A percentile compares a stretch with the other conserved stretches of the same genome.
Evolutionary conservation across 2,888 invertebrate species (phyloP).

Genomic region (Conomelus anceps): DNA sequence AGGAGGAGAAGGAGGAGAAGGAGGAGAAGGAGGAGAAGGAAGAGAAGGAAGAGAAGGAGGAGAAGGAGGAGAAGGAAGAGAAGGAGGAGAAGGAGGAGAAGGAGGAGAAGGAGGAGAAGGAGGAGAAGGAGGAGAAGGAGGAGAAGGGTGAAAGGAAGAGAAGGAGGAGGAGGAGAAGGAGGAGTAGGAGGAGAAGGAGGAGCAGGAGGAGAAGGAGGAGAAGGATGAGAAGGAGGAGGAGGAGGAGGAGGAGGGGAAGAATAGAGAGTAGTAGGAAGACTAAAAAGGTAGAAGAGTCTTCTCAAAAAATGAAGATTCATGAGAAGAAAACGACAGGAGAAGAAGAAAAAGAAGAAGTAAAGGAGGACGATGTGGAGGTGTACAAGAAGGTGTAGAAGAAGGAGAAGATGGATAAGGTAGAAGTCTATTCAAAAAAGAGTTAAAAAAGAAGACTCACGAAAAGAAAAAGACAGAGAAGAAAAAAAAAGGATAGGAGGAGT

Average conservation of each 20-base stretch:
- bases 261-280: not conserved
- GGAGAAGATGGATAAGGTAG: too few relatives aligned
- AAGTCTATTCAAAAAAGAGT: too few relatives aligned
- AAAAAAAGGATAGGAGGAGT: not conserved
- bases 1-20: not conserved
- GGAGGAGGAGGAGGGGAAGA: conserved; percentile 1
- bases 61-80: conserved; percentile 4
- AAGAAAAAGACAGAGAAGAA: not conserved
- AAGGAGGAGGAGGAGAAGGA: conserved; percentile 10
- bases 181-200: not conserved
- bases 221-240: conserved; percentile 4
- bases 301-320: conserved; percentile 10
- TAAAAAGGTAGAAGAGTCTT: not conserved
- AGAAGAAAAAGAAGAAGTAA: not conserved
- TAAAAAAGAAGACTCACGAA: not conserved
- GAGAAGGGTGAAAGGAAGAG: conserved; percentile 7
- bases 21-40: not conserved
- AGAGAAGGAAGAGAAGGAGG: conserved; percentile 2
- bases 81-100: conserved; percentile 7
- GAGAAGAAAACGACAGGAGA: not conserved
- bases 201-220: not conserved
- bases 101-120: not conserved
- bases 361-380: not conserved
- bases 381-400: too few relatives aligned
- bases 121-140: conserved; percentile 3